Conservation (phyloP, 2,888 invertebrate genomes). For the Cosmopolites sordidus region DNA sequence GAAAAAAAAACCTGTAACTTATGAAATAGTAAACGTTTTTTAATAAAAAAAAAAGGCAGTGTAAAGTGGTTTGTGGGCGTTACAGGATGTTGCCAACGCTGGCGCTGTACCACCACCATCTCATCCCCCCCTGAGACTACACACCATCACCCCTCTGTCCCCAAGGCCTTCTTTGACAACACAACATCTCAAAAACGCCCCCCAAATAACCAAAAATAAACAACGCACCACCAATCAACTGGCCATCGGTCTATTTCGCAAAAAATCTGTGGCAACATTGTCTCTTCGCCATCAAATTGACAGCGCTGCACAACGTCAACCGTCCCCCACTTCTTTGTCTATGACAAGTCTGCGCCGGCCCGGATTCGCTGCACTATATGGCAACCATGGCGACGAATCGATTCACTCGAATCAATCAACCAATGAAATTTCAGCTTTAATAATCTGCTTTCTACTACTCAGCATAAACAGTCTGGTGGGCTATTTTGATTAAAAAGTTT, state of each 20-base stretch:
- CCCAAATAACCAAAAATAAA: slow-evolving; percentile 17
- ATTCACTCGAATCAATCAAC: neutral
- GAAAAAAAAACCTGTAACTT: neutral
- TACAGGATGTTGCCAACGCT: slow-evolving; percentile 46
- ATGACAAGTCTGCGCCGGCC: neutral
- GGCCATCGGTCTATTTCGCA: slow-evolving; percentile 11
- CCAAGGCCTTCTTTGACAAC: slow-evolving; percentile 37
- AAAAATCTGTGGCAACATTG: slow-evolving; percentile 11
- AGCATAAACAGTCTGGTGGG: slow-evolving; percentile 22
- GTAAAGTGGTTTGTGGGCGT: slow-evolving; percentile 42
- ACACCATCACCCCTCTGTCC: slow-evolving; percentile 36
- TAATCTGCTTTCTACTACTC: slow-evolving; percentile 22
- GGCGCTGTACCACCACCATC: slow-evolving; percentile 34
- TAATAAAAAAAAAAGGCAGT: slow-evolving; percentile 23
- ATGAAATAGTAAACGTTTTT: slow-evolving; percentile 1
- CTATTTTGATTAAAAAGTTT: slow-evolving; percentile 18
- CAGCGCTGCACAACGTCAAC: slow-evolving; percentile 15
- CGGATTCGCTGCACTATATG: neutral
- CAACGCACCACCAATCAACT: slow-evolving; percentile 9
- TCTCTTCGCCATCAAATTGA: slow-evolving; percentile 13
- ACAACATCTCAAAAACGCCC: slow-evolving; percentile 42
- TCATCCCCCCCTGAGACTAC: slow-evolving; percentile 44
- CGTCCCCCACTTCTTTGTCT: neutral
- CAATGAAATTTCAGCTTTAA: slow-evolving; percentile 25
- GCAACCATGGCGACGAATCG: slow-evolving; percentile 5